Base-by-base conservation (phyloP, 2,113 vertebrate genomes). In the Psettodes erumei region DNA sequence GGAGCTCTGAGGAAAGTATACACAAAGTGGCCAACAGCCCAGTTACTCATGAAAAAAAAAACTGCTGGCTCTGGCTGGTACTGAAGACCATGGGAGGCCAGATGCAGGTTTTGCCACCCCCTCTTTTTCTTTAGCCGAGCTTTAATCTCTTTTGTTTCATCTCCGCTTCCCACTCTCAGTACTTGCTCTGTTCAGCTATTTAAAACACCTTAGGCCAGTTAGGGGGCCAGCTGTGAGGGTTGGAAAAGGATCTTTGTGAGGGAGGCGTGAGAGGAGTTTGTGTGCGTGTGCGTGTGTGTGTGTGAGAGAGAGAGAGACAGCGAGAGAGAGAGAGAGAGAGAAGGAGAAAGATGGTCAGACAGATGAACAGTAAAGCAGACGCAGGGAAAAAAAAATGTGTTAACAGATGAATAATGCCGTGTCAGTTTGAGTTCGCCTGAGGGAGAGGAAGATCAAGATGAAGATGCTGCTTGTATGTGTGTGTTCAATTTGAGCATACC, bases 191-290 rank as follows among this genome's bases (percentile, higher is more conserved):
- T 71, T 88, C 81, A 81, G 82, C 70, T 82, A 74, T 89, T 86
- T 84, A 76, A 89, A 87, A 86, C 74, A 80, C 81, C 64, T 78
- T 66, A 55, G 67, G 87, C 83, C 88, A 77, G 72, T 88, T 80
- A 61, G 77, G 27, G 58, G 81, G 42, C 87, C 61, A 67, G 74
- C 79, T 90, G 55, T 61, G 81, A 83, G 77, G 66, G 53, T 61
- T 76, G 76, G 43, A 76, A 63, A 42, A 58, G 19, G 50, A 70
- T 67, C 42, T 56, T 18, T 75, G 43, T 42, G 53, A 18, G 27
- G 42, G 38, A 27, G 64, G 23, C 28, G 32, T 43, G 37, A 69
- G 59, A 72, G 23, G 27, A 47, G 59, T 69, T 32, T 6, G 18
- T 40, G 64, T 33, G 25, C 19, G 23, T 45, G 53, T 40, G 11